Evolutionary conservation across 35 echinoderm and acorn worm genomes (phyloP), one percentile per base, ranked within the genome.

Genomic region (Eucidaris tribuloides): DNA sequence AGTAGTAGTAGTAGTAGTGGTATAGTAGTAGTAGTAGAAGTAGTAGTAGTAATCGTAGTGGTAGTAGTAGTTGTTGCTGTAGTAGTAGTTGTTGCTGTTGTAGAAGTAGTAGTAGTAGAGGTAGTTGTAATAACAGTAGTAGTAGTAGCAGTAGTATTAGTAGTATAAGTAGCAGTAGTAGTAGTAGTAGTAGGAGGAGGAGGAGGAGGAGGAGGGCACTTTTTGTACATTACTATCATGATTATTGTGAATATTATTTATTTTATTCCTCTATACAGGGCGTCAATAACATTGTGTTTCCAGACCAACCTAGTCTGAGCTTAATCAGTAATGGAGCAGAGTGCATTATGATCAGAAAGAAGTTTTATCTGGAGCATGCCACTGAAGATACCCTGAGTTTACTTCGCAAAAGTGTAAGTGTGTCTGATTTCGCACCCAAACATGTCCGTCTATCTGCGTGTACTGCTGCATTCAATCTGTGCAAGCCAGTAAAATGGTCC

Each of bases 301-400:
- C 63, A 24, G 91, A 94, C 52, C 91, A 94, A 46, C 91, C 91
- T 0, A 89, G 78, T 38, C 81, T 94, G 0, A 94, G 86, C 39
- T 44, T 94, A 1, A 76, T 94, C 9, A 94, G 91, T 42, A 94
- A 94, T 55, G 91, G 91, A 5, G 91, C 91, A 5, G 91, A 94
- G 48, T 94, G 91, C 44, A 89, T 94, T 38, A 83, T 94, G 80
- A 89, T 94, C 27, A 77, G 81, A 13, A 94, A 94, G 70, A 66
- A 82, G 19, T 94, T 94, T 56, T 94, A 94, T 66, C 54, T 94
- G 23, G 86, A 94, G 48, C 58, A 94, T 29, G 86, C 91, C 18
- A 74, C 79, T 11, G 91, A 94, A 46, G 85, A 88, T 17, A 89
- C 80, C 2, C 79, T 88, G 3, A 56, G 86, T 3, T 41, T 60